phyloP scores from a whole-genome alignment of 2,797 vertebrate genomes.

The Gymnoscopelus braueri region DNA sequence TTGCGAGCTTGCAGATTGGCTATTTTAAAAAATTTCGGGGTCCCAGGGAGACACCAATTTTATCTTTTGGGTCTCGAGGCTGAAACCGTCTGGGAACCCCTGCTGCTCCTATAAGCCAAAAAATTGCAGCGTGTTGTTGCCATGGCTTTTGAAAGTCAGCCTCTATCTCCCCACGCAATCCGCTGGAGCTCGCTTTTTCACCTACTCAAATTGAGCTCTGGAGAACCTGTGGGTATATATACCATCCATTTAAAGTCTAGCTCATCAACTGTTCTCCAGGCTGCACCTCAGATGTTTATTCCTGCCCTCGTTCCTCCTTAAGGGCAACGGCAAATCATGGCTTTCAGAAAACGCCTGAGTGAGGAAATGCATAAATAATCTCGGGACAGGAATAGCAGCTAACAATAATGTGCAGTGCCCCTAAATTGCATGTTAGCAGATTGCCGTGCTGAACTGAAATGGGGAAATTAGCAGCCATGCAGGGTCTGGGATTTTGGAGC shows the following conservation, averaged over 20 bases:
- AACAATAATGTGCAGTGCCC: conserved; percentile 24
- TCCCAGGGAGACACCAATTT: not conserved
- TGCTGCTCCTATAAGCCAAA: too few relatives aligned
- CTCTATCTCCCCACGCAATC: conserved; percentile 3
- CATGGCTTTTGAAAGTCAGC: conserved; percentile 21
- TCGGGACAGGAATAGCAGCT: conserved; percentile 32
- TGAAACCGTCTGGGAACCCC: too few relatives aligned
- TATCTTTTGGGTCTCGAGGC: too few relatives aligned
- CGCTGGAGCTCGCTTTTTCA: conserved; percentile 13
- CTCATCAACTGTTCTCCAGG: not conserved
- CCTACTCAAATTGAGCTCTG: conserved; percentile 14
- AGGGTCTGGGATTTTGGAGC: conserved; percentile 17
- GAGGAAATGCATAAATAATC: conserved; percentile 24
- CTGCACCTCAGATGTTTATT: conserved; percentile 18
- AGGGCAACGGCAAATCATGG: conserved; percentile 25
- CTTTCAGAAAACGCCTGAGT: conserved; percentile 30
- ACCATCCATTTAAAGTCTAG: conserved; percentile 6
- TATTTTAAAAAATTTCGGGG: too few relatives aligned
- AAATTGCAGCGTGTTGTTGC: not conserved
- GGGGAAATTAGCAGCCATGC: conserved; percentile 16
- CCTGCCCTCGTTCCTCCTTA: conserved; percentile 8
- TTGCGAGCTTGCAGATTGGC: too few relatives aligned
- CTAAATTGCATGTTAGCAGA: conserved; percentile 45
- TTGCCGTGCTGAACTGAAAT: conserved; percentile 5
- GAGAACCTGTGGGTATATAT: not conserved